Evolutionary conservation across 1,140 invertebrate genomes (phyloP), one percentile per base, ranked within the genome.

Genomic region (Idris sp.): DNA sequence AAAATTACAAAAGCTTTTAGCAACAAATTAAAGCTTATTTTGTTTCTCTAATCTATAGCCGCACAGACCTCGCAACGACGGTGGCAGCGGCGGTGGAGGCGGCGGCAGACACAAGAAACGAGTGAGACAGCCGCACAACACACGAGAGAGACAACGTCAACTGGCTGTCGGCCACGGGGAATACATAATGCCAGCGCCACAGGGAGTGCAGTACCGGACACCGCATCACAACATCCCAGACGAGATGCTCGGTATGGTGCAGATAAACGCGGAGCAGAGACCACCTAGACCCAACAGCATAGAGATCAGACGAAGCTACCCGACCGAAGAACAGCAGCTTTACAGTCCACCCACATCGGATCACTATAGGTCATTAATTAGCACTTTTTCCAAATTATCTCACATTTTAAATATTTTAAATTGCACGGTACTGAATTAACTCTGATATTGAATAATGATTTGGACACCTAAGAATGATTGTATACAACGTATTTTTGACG

Each of bases 121-220:
- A 43, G 93, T 96, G 4, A 90, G 95, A 22, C 92, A 94, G 65
- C 95, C 95, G 16, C 93, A 94, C 79, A 96, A 95, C 69, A 97
- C 95, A 0, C 89, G 94, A 68, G 95, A 97, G 81, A 89, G 93
- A 64, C 94, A 96, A 81, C 89, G 93, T 79, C 93, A 95, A 79
- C 90, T 93, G 28, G 95, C 93, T 1, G 90, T 96, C 11, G 93
- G 92, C 10, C 93, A 95, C 77, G 95, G 95, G 19, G 95, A 97
- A 82, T 94, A 95, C 78, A 92, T 97, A 75, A 95, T 95, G 93
- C 90, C 92, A 9, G 59, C 84, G 4, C 85, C n/a, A n/a, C n/a
- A 86, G 22, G 79, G 78, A 7, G 80, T 88, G 1, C 85, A 87
- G 35, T 88, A 87, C 41, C 76, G 84, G 35, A 64, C 84, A n/a